Evolutionary conservation across 2,888 invertebrate genomes (phyloP).

Genomic region (Drosophila meridiana): DNA sequence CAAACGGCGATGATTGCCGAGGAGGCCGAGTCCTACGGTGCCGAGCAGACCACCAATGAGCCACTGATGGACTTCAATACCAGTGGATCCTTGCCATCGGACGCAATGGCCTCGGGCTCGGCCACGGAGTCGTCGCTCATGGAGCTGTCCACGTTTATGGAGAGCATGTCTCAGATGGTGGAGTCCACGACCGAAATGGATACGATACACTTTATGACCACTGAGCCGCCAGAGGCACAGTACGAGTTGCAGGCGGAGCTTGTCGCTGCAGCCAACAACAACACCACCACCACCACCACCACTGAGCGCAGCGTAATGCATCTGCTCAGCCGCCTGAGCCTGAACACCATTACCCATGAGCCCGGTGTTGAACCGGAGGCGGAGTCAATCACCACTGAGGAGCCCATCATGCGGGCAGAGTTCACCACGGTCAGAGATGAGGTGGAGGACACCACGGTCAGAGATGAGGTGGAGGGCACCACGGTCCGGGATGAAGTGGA

Average conservation of each 20-base stretch:
- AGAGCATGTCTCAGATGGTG: neutral
- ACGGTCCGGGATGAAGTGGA: neutral
- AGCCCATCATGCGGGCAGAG: neutral
- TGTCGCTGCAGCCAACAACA: neutral
- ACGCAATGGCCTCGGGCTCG: neutral
- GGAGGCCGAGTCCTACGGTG: neutral
- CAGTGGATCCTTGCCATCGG: neutral
- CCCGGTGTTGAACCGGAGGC: neutral
- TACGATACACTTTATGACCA: neutral
- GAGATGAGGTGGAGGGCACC: neutral
- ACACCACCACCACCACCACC: neutral
- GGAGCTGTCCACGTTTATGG: slow-evolving; percentile 20
- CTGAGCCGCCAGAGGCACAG: neutral
- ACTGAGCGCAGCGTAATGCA: neutral
- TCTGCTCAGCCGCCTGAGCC: slow-evolving; percentile 15
- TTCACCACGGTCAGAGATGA: neutral
- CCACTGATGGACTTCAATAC: slow-evolving; percentile 6
- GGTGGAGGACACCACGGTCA: neutral
- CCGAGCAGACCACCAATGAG: neutral
- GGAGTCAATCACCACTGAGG: slow-evolving; percentile 5
- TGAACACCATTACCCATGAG: slow-evolving; percentile 10
- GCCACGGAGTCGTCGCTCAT: neutral
- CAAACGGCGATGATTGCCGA: slow-evolving; percentile 1
- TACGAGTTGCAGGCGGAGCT: neutral
- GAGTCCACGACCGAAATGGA: slow-evolving; percentile 27